Evolutionary conservation across 2,888 invertebrate genomes (phyloP).

Genomic region (Pharmacophagus antenor): DNA sequence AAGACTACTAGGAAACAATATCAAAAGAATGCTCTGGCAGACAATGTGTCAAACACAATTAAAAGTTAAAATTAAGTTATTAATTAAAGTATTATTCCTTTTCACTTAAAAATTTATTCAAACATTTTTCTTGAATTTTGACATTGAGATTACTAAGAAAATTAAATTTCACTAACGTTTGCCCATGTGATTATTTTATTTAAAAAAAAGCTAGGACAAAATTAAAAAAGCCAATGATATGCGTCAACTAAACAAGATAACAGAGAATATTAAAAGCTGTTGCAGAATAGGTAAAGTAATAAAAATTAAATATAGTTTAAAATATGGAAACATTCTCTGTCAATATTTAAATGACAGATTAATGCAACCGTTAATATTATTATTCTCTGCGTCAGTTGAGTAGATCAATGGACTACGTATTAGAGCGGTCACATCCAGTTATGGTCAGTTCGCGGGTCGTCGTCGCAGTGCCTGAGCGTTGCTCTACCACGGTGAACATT

Average conservation of each 20-base stretch:
- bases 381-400: conserved; percentile 9
- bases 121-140: too few relatives aligned
- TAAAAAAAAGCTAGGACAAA: too few relatives aligned
- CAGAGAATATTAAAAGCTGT: neutral
- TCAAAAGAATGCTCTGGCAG: too few relatives aligned
- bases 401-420: conserved; percentile 23
- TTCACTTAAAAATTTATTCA: too few relatives aligned
- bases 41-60: too few relatives aligned
- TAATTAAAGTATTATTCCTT: too few relatives aligned
- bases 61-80: too few relatives aligned
- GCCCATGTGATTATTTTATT: too few relatives aligned
- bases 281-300: neutral
- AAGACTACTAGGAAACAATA: too few relatives aligned
- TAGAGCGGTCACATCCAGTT: conserved; percentile 44
- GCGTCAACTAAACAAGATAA: neutral
- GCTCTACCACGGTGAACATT: conserved; percentile 55
- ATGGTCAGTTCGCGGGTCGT: conserved; percentile 47
- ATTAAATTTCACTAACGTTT: too few relatives aligned
- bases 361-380: conserved; percentile 11
- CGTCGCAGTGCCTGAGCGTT: conserved; percentile 59
- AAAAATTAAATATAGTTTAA: neutral
- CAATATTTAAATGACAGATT: conserved; percentile 7
- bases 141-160: too few relatives aligned
- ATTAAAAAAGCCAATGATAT: neutral
- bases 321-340: neutral